Percentiles rank a stretch among this genome's conserved stretches.
Conservation (phyloP, 2,797 vertebrate genomes). For the Neosalanx taihuensis region DNA sequence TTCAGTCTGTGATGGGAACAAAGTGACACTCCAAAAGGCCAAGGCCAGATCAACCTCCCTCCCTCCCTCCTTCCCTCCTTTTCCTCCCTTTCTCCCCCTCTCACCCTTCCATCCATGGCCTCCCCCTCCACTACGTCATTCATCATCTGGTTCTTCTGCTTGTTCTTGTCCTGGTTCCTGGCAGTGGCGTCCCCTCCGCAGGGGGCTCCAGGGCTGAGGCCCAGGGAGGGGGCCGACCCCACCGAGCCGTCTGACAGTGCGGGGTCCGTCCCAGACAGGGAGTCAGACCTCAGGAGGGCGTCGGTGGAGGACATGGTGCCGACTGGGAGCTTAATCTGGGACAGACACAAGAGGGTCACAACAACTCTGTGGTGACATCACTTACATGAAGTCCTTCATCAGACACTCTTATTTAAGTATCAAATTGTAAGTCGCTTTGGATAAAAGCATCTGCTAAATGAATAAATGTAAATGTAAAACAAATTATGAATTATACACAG, state of each 20-base stretch:
- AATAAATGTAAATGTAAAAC: no score
- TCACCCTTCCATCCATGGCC: constrained; percentile 67
- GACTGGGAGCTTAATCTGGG: constrained; percentile 76
- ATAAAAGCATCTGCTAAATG: no score
- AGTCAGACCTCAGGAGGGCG: constrained; percentile 76
- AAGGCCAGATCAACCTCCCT: not conserved
- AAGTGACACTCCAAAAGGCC: not conserved
- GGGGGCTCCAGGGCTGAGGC: constrained; percentile 72
- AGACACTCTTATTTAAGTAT: no score
- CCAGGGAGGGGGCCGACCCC: constrained; percentile 77
- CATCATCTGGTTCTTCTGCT: constrained; percentile 80
- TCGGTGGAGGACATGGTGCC: constrained; percentile 72
- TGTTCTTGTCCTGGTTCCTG: constrained; percentile 85
- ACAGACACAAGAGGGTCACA: constrained; percentile 4
- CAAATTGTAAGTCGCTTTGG: no score
- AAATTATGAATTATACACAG: no score
- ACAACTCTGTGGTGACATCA: not conserved
- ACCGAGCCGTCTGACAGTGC: constrained; percentile 78
- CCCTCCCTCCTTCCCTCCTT: not conserved
- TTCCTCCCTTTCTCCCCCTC: not conserved
- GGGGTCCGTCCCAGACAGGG: constrained; percentile 78
- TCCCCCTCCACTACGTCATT: constrained; percentile 72
- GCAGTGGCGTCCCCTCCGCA: constrained; percentile 76
- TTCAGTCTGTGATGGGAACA: not conserved
- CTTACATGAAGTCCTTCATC: no score